A percentile compares a stretch with the other conserved stretches of the same genome.
phyloP scores from a whole-genome alignment of 2,888 invertebrate species.

The Cybosia mesomella region DNA sequence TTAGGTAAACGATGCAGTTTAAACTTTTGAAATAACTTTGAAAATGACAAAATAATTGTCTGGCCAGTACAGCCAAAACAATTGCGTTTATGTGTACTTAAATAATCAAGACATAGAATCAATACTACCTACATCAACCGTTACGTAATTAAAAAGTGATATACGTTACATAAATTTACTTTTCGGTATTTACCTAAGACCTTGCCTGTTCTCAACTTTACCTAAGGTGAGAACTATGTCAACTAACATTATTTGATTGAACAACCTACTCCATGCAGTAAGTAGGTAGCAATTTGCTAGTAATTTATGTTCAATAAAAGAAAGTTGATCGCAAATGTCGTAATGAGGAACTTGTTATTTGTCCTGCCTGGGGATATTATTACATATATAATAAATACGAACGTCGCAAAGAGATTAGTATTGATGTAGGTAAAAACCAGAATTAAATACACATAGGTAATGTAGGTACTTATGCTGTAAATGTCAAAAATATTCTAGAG shows the following conservation, averaged over 20 bases:
- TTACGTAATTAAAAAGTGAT: background rate
- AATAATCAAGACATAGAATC: no score
- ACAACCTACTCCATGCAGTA: slow-evolving; percentile 20
- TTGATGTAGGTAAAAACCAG: no score
- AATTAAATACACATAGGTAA: no score
- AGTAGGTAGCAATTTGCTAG: background rate
- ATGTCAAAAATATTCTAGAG: no score
- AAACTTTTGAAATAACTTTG: no score
- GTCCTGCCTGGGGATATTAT: background rate
- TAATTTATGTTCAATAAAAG: slow-evolving; percentile 9
- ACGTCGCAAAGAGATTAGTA: no score
- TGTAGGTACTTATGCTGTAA: no score
- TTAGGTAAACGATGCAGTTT: no score
- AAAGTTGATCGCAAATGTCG: background rate
- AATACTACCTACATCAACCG: background rate
- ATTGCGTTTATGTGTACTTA: no score
- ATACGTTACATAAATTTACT: background rate
- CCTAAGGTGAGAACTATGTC: slow-evolving; percentile 24
- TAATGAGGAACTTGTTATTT: background rate
- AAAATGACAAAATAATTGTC: no score
- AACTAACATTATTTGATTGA: slow-evolving; percentile 24
- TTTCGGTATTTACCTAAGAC: slow-evolving; percentile 7
- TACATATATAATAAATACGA: no score
- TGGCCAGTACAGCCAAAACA: no score
- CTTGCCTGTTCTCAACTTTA: slow-evolving; percentile 29